phyloP scores from a whole-genome alignment of 1,140 invertebrate species.

The Gonatopus flavifemur region DNA sequence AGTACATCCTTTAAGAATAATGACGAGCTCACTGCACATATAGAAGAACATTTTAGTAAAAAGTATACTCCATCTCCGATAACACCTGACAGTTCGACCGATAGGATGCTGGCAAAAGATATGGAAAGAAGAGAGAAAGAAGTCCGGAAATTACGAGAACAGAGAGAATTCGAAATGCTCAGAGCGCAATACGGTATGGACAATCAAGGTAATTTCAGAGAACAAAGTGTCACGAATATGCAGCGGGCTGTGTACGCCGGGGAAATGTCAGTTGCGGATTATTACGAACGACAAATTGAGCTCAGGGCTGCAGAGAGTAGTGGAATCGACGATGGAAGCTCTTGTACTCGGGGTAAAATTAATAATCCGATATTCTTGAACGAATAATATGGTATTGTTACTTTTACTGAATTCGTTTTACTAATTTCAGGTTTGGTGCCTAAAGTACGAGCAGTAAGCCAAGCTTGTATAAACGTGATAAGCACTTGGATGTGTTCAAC shows the following conservation, averaged over 20 bases:
- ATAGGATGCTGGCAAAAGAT: conserved; percentile 63
- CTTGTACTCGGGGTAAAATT: conserved; percentile 69
- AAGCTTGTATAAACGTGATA: conserved; percentile 68
- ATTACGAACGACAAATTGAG: conserved; percentile 79
- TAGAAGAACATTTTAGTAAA: conserved; percentile 69
- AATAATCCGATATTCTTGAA: conserved; percentile 19
- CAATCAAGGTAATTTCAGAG: conserved; percentile 77
- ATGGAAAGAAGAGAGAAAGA: conserved; percentile 70
- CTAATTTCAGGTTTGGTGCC: conserved; percentile 69
- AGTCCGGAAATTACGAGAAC: conserved; percentile 70
- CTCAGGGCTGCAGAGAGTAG: conserved; percentile 72
- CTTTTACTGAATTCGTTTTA: conserved; percentile 9
- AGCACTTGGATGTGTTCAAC: conserved; percentile 74
- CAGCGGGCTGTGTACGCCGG: conserved; percentile 82
- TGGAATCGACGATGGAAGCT: conserved; percentile 81
- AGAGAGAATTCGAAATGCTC: conserved; percentile 78
- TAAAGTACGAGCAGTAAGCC: conserved; percentile 70
- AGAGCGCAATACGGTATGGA: conserved; percentile 88
- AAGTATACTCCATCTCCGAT: conserved; percentile 55
- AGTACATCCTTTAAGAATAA: conserved; percentile 57
- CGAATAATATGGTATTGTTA: no score
- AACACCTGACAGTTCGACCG: conserved; percentile 59
- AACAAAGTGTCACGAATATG: conserved; percentile 81
- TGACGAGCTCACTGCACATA: conserved; percentile 65
- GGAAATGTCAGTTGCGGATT: conserved; percentile 81